Base-by-base conservation (phyloP, 2,888 invertebrate species). In the Augochlorella aurata region DNA sequence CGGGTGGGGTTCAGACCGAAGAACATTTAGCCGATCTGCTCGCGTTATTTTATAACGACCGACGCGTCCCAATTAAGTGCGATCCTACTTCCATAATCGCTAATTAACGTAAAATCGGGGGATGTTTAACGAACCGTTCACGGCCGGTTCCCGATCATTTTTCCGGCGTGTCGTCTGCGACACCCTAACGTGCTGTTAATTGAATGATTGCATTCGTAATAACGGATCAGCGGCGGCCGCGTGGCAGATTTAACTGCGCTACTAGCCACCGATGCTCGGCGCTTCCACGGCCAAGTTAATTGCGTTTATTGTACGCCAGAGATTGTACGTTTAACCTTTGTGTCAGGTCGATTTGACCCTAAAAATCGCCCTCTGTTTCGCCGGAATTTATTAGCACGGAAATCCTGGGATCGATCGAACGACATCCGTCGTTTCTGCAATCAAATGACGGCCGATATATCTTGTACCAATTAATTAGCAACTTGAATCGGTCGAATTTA, bases 21-120 rank as follows among this genome's bases (percentile, higher is more conserved):
- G 80, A 84, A 84, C 80, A 65, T 71, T 74, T 72, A 45, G 38
- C 67, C 83, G 83, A 83, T 80, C 79, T 74, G 76, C 74, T 71
- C 70, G 76, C 73, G 80, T 83, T 80, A 84, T 80, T 83, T 83
- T 80, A 82, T 80, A 83, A 83, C 83, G 74, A 67, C 65, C 68
- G 10, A 7, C 44, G 49, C 75, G 73, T 70, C 63, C 74, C 72
- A 84, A 84, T 84, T 83, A 83, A 74, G 74, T 58, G 45, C 76
- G 74, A 83, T 83, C 80, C 74, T 75, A 83, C 83, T 84, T 83
- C 80, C 83, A 80, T 83, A 84, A 84, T 80, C 83, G 74, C 84
- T 84, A 84, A 84, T 84, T 83, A 84, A 83, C 76, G 70, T 54
- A 71, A 80, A 84, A 77, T 82, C 80, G 83, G 47, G 50, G 49